Evolutionary conservation across 1,140 invertebrate species (phyloP), one percentile per base, ranked within the genome.

Genomic region (Bombus confusus): DNA sequence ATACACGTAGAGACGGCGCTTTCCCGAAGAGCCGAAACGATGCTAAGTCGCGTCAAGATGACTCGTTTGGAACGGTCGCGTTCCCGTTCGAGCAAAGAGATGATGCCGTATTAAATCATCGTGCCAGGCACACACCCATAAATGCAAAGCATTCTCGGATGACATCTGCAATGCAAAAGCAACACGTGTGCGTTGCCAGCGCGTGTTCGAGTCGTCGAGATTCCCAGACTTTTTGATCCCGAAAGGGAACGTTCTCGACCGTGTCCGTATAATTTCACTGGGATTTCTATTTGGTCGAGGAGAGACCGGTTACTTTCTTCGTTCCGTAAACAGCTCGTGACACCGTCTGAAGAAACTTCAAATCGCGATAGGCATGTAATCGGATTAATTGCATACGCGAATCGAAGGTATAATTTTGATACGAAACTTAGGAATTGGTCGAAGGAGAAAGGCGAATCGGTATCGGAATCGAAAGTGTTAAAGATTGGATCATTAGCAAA

Each of bases 151-250:
- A 85, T 77, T 86, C 75, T 64, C 41, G 57, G n/a, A 64, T 86
- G 83, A 77, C 72, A 86, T 87, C 76, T 75, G 76, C 75, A 75
- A 80, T 85, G 83, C 62, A 64, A 75, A 68, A 62, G 47, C 25
- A 57, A 39, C 28, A n/a, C 31, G 62, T 39, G 68, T 78, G 62
- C 77, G 52, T 34, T 80, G 18, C 37, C 62, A 52, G 25, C 28
- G 28, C 41, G 80, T 83, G 71, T 34, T 62, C 72, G 57, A 75
- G 12, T 31, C 39, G 62, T n/a, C 22, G 64, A 43, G 73, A 83
- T 83, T 75, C 59, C 43, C 34, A 18, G 66, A 72, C 66, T 39
- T 71, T 80, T 72, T n/a, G 66, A 72, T 41, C 79, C 68, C 31
- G 79, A 80, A 80, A 41, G 47, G 43, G 68, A 80, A 57, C 43